phyloP scores from a whole-genome alignment of 2,113 vertebrate species.

The Acanthisitta chloris region DNA sequence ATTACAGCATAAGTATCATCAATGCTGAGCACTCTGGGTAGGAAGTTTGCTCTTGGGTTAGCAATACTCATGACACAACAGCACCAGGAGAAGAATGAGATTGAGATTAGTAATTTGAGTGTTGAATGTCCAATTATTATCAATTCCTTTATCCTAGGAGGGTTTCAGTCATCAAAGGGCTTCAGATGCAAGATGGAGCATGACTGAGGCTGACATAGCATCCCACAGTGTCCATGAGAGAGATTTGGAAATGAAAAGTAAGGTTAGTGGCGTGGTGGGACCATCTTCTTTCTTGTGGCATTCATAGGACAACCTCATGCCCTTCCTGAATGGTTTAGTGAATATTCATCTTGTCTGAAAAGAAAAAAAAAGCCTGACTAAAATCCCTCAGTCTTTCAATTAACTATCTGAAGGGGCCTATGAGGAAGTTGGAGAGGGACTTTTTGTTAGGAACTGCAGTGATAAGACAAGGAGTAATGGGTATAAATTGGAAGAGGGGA shows the following conservation, averaged over 20 bases:
- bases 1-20: neutral
- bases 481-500: no score
- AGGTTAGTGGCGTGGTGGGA: neutral
- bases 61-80: neutral
- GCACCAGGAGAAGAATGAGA: neutral
- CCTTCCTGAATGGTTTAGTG: neutral
- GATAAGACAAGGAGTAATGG: no score
- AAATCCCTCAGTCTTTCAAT: neutral
- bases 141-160: neutral
- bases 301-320: neutral
- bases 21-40: neutral
- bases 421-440: no score
- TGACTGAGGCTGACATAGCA: neutral
- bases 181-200: neutral
- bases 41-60: neutral
- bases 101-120: neutral
- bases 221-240: neutral
- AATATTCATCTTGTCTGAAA: neutral
- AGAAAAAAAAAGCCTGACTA: neutral
- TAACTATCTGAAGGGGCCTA: no score
- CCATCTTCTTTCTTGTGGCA: fast-evolving
- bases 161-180: neutral
- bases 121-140: neutral
- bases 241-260: neutral
- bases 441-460: no score